These are phyloP conservation scores for Seriola dumerili DNA, from an alignment of 2,113 vertebrate genomes.

Conservation along the genomic window DNA sequence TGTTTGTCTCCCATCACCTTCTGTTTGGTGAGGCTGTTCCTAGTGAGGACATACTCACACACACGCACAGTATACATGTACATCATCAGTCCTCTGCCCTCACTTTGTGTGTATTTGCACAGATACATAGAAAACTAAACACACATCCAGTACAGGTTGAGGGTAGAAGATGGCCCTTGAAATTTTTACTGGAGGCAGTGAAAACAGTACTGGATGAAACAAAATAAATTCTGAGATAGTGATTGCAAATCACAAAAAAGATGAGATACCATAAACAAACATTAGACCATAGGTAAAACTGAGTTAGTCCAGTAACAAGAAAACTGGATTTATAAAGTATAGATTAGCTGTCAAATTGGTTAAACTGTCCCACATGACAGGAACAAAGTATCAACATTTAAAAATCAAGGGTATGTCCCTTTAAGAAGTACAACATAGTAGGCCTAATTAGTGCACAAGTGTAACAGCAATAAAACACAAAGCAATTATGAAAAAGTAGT, in stretches of 20 bases:
- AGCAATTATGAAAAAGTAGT: not conserved
- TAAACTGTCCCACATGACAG: no score
- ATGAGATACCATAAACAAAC: no score
- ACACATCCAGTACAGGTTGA: not conserved
- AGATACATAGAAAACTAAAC: not conserved
- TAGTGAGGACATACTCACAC: not conserved
- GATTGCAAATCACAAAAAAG: no score
- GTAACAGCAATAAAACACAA: not conserved
- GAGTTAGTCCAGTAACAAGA: no score
- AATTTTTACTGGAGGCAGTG: not conserved
- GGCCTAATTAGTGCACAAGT: not conserved
- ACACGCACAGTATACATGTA: not conserved
- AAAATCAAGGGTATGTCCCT: no score
- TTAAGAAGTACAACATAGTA: no score
- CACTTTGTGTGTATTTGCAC: not conserved
- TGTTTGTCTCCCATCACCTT: slow-evolving; percentile 12
- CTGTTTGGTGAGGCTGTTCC: not conserved
- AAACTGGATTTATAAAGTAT: no score
- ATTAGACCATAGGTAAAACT: no score
- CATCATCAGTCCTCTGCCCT: not conserved
- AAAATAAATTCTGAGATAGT: no score
- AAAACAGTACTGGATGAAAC: no score
- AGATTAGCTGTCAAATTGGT: no score
- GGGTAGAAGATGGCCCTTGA: not conserved
- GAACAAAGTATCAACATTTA: no score